Conservation (phyloP, 2,797 vertebrate species). For the Enteromius argenteus region DNA sequence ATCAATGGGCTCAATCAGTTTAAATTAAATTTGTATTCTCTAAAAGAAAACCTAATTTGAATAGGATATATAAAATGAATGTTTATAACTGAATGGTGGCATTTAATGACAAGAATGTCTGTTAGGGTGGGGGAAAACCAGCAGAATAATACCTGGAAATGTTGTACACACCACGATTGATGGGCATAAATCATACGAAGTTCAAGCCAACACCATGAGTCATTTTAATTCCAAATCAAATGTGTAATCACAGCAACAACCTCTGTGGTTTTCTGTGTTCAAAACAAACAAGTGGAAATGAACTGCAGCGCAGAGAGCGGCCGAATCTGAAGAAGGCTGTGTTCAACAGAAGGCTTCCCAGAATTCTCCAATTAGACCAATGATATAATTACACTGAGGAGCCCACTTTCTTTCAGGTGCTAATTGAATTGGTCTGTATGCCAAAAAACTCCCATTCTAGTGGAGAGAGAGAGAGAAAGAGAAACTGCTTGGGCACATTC, state of each 20-base stretch:
- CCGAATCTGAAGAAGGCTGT: slow-evolving; percentile 73
- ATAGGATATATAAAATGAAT: slow-evolving; percentile 30
- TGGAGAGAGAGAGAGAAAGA: slow-evolving; percentile 9
- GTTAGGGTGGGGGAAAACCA: slow-evolving; percentile 11
- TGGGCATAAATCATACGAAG: slow-evolving; percentile 18
- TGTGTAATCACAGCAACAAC: slow-evolving; percentile 37
- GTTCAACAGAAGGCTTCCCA: slow-evolving; percentile 76
- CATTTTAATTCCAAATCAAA: slow-evolving; percentile 43
- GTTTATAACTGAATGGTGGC: slow-evolving; percentile 32
- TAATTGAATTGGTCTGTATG: slow-evolving; percentile 76
- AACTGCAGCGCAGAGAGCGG: slow-evolving; percentile 75
- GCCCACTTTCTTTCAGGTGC: slow-evolving; percentile 76
- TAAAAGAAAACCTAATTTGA: neutral
- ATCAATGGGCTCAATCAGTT: neutral
- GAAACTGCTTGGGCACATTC: slow-evolving; percentile 67
- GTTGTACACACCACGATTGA: slow-evolving; percentile 40
- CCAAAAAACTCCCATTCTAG: slow-evolving; percentile 73
- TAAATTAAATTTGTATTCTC: neutral
- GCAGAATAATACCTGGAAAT: slow-evolving; percentile 29
- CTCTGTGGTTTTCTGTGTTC: slow-evolving; percentile 22
- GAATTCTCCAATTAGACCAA: slow-evolving; percentile 83
- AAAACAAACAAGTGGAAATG: slow-evolving; percentile 72
- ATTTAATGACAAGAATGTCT: slow-evolving; percentile 7
- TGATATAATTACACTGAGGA: slow-evolving; percentile 81
- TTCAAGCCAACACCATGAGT: slow-evolving; percentile 36